Percentiles rank a stretch among this genome's conserved stretches.
Evolutionary conservation across 2,888 invertebrate genomes (phyloP).

Genomic region (Deilephila elpenor): DNA sequence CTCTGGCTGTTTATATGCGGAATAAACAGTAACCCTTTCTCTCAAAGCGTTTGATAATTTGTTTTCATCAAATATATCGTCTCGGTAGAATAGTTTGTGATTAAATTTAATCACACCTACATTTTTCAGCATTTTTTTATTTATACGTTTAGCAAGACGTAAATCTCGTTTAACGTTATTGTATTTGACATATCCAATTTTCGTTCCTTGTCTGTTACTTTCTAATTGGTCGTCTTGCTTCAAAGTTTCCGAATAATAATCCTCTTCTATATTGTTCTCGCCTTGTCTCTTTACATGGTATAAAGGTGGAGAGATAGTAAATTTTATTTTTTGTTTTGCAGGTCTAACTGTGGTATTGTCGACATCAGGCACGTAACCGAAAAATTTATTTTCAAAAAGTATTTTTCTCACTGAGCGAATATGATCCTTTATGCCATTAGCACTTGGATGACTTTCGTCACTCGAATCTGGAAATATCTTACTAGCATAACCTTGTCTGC

Average conservation of each 20-base stretch:
- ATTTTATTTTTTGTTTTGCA: not conserved
- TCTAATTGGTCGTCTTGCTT: constrained; percentile 29
- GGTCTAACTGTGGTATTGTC: constrained; percentile 7
- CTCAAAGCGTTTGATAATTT: not conserved
- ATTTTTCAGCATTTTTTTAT: constrained; percentile 14
- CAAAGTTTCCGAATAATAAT: constrained; percentile 51
- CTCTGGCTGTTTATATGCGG: not conserved
- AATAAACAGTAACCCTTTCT: constrained; percentile 4
- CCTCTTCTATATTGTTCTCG: constrained; percentile 34
- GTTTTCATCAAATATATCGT: not conserved
- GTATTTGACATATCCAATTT: constrained; percentile 26
- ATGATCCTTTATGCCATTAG: constrained; percentile 34
- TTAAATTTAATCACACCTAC: constrained; percentile 16
- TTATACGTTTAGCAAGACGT: not conserved
- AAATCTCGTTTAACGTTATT: constrained; percentile 1
- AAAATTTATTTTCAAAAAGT: constrained; percentile 44
- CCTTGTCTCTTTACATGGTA: constrained; percentile 18
- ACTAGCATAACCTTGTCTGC: not conserved
- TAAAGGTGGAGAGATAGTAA: not conserved
- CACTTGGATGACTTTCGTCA: constrained; percentile 42
- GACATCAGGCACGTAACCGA: constrained; percentile 36
- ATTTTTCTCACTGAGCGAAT: constrained; percentile 49
- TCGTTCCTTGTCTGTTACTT: constrained; percentile 19
- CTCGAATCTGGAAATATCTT: constrained; percentile 37
- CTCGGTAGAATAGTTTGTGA: constrained; percentile 4